These are phyloP conservation scores for Myiopsitta monachus DNA, from an alignment of 2,113 vertebrate genomes.

Conservation along the genomic window DNA sequence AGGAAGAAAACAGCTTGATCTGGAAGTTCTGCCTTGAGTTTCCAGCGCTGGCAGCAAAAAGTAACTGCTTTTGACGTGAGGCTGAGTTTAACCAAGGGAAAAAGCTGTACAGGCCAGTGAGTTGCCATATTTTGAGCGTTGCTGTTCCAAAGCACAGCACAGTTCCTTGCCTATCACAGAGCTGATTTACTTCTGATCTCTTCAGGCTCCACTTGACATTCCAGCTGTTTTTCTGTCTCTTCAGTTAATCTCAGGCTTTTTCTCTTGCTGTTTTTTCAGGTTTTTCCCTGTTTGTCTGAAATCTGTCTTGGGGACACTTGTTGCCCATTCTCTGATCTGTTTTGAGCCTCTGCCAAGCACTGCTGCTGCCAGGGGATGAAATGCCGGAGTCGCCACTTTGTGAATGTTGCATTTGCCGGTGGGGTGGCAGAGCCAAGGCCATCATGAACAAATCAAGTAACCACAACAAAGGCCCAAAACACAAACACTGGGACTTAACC, in stretches of 20 bases:
- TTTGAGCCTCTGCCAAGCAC: slow-evolving; percentile 72
- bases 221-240: slow-evolving; percentile 26
- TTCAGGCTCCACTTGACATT: neutral
- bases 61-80: neutral
- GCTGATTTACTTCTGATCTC: neutral
- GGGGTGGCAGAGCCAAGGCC: slow-evolving; percentile 70
- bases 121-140: neutral
- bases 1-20: slow-evolving; percentile 50
- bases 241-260: slow-evolving; percentile 35
- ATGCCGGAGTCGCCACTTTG: slow-evolving; percentile 72
- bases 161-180: neutral
- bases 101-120: neutral
- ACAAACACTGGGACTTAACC: slow-evolving; percentile 62
- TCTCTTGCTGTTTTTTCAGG: slow-evolving; percentile 35
- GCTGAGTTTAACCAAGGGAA: slow-evolving; percentile 22
- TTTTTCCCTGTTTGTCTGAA: slow-evolving; percentile 66
- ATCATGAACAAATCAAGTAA: slow-evolving; percentile 78
- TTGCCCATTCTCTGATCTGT: slow-evolving; percentile 74
- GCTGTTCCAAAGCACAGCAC: neutral
- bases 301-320: slow-evolving; percentile 79
- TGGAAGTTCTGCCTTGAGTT: slow-evolving; percentile 34
- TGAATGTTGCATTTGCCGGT: slow-evolving; percentile 66
- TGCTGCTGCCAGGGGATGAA: slow-evolving; percentile 71
- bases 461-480: slow-evolving; percentile 76
- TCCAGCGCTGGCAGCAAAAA: slow-evolving; percentile 14